Evolutionary conservation across 92 coral and sea anemone species (phyloP), one percentile per base, ranked within the genome.

Genomic region (Siderastrea radians): DNA sequence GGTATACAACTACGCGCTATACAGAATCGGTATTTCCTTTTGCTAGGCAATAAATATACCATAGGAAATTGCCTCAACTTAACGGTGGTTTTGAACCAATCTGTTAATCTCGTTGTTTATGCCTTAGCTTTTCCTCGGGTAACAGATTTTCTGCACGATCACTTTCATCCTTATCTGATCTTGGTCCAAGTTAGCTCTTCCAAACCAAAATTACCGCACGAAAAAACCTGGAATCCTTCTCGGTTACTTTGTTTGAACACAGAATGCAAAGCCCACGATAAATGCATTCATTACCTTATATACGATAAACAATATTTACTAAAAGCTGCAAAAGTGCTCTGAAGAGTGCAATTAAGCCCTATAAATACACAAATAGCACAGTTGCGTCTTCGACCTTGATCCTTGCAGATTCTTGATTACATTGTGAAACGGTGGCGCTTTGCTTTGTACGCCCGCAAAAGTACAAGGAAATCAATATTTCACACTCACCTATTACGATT

Each of bases 401-500:
- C 73, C 3, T 52, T 51, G 47, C 76, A 1, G 6, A 4, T 16
- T 3, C 58, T 43, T 17, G 7, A 44, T 50, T 66, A 13, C 15
- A 3, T 65, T 52, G 45, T 10, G 49, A 19, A 68, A 55, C 47
- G 53, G 77, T 19, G 11, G 7, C 55, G 38, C 49, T 19, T 4
- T 0, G 47, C 9, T 45, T 80, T 76, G 49, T 7, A 74, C 50
- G 51, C 65, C 62, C 9, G 7, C 2, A 70, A 44, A 58, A 68
- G 55, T 0, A 58, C 75, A 70, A 55, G 10, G 17, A 74, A 65
- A 57, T 76, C 43, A 57, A 65, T 75, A 74, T 11, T 53, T 66
- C 12, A 10, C 68, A 93, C 99, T 79, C 80, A 97, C 99, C 96
- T 61, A 88, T 86, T 53, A 97, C 98, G 47, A 68, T 65, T 16